phyloP scores from a whole-genome alignment of 1,140 invertebrate genomes.

The Cyclina sinensis region DNA sequence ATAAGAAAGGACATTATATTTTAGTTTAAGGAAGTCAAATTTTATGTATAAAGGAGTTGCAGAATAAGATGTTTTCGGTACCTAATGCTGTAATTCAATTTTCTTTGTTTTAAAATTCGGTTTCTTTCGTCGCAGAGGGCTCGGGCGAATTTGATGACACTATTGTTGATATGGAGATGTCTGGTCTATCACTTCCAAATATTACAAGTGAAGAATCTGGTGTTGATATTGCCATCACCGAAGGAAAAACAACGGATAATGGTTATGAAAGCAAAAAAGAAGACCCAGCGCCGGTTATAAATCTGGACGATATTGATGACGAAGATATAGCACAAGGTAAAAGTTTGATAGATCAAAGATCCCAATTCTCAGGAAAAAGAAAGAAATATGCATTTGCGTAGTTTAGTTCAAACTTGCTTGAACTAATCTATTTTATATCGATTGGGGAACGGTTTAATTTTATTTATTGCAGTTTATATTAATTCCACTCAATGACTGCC shows the following conservation, averaged over 20 bases:
- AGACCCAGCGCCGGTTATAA: neutral
- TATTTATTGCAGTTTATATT: too few species aligned
- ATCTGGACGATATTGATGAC: neutral
- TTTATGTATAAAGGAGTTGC: neutral
- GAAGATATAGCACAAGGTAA: conserved; percentile 15
- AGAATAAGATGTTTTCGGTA: too few species aligned
- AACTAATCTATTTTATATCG: too few species aligned
- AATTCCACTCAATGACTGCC: too few species aligned
- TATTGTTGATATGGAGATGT: neutral
- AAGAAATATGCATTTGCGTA: too few species aligned
- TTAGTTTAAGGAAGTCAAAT: too few species aligned
- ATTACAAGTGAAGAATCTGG: neutral
- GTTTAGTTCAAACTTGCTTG: too few species aligned
- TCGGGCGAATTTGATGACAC: conserved; percentile 16
- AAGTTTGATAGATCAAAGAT: too few species aligned
- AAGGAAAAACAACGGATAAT: neutral
- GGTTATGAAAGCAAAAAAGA: neutral
- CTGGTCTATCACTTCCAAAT: neutral
- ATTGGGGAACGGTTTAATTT: too few species aligned
- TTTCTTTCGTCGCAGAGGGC: too few species aligned
- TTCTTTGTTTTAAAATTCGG: neutral
- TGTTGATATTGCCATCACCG: neutral
- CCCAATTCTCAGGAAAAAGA: too few species aligned
- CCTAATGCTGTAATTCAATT: neutral
- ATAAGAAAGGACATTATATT: too few species aligned